Evolutionary conservation across 2,888 invertebrate genomes (phyloP).

Genomic region (Drosophila peninsularis): DNA sequence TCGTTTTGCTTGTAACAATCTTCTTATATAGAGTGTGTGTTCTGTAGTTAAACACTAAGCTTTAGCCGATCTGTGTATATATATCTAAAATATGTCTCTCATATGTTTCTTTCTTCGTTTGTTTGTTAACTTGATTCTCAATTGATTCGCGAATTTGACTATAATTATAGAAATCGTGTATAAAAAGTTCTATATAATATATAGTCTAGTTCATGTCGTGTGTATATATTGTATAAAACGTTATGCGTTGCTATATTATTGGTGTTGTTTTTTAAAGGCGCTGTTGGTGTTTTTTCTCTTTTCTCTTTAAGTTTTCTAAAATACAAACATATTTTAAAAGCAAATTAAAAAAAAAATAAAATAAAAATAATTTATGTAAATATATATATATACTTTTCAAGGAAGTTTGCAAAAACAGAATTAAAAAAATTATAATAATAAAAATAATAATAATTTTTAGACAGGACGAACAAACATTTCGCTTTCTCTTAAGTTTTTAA

Average conservation of each 20-base stretch:
- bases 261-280: constrained; percentile 58
- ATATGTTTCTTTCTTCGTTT: constrained; percentile 31
- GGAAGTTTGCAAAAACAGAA: constrained; percentile 46
- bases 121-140: constrained; percentile 61
- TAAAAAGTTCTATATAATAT: constrained; percentile 31
- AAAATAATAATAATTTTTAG: constrained; percentile 12
- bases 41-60: constrained; percentile 24
- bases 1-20: constrained; percentile 26
- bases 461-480: constrained; percentile 37
- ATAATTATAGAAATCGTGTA: constrained; percentile 46
- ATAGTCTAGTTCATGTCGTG: constrained; percentile 41
- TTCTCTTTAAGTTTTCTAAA: constrained; percentile 3
- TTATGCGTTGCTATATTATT: constrained; percentile 46
- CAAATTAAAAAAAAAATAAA: constrained; percentile 24
- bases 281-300: constrained; percentile 61
- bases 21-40: constrained; percentile 1
- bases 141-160: constrained; percentile 46
- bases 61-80: constrained; percentile 29
- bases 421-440: constrained; percentile 18
- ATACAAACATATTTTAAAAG: constrained; percentile 39
- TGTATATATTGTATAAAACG: constrained; percentile 45
- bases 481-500: constrained; percentile 30
- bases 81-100: constrained; percentile 51
- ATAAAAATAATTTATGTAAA: constrained; percentile 30
- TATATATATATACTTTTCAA: constrained; percentile 29